A percentile compares a stretch with the other conserved stretches of the same genome.
These are phyloP conservation scores for Aramus guarauna DNA, from an alignment of 2,113 vertebrate species.

Conservation along the genomic window DNA sequence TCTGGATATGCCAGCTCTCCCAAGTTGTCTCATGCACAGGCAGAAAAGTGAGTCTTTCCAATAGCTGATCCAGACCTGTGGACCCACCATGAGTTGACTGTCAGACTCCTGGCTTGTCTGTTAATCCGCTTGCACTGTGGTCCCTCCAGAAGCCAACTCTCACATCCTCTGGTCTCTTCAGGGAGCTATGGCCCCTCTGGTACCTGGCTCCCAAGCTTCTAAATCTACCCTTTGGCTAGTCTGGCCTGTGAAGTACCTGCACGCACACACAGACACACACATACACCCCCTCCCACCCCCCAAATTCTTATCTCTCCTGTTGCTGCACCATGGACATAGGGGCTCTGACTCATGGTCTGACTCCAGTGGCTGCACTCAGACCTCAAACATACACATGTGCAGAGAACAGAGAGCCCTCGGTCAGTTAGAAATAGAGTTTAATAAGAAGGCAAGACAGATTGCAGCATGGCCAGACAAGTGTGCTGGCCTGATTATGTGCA, in stretches of 20 bases:
- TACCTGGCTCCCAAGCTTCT: not conserved
- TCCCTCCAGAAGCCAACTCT: not conserved
- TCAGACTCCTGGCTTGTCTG: not conserved
- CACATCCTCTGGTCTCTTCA: not conserved
- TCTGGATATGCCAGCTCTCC: not conserved
- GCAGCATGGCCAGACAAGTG: not conserved
- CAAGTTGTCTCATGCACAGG: no score
- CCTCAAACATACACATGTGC: not conserved
- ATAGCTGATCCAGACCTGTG: not conserved
- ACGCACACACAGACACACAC: no score
- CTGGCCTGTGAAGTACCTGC: not conserved
- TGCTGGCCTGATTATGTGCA: not conserved
- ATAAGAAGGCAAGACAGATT: not conserved
- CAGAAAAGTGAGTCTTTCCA: not conserved
- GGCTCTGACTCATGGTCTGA: not conserved
- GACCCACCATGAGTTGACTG: not conserved
- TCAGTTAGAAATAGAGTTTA: not conserved
- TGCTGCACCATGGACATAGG: fast-evolving
- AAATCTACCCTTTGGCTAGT: not conserved
- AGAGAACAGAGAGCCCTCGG: not conserved
- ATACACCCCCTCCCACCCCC: fast-evolving
- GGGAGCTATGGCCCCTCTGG: not conserved
- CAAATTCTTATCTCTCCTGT: not conserved
- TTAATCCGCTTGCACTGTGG: not conserved
- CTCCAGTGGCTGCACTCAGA: not conserved